Base-by-base conservation (phyloP, 2,113 vertebrate species). In the Cyanoderma ruficeps region DNA sequence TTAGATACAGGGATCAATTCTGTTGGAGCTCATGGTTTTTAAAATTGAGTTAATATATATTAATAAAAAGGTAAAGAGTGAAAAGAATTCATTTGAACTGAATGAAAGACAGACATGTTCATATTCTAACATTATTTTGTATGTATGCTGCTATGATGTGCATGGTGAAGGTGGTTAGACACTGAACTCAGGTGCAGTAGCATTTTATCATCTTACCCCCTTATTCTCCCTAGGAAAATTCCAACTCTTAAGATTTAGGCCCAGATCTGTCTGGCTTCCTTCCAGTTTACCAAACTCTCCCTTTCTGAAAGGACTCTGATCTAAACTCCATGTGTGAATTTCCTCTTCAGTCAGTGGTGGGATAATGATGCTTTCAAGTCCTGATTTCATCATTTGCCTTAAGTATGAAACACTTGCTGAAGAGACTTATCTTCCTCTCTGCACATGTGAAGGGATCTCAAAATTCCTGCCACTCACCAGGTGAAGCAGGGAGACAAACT, bases 391-490 rank as follows among this genome's bases (percentile, higher is more conserved):
- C 0, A 49, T 55, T 77, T 89, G 11, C 63, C n/a, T 44, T 37
- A 49, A 84, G 42, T 22, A 27, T 61, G 41, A 35, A 68, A 41
- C 13, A 11, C 49, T 83, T 74, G 15, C 12, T 12, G 4, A 65
- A 33, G 27, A 42, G 14, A 30, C 20, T 55, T 64, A 13, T 79
- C 49, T 64, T 94, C 19, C 15, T 6, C 30, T 68, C 21, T 79
- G 39, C 31, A 11, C 21, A 19, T 0, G 0, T 46, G 14, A n/a
- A 22, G 53, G 33, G 16, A 6, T 68, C 41, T 74, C 15, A 10
- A 39, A 63, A 60, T 2, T 6, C 44, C 49, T 83, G 63, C 11
- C 30, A 3, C 23, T 47, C 22, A 12, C 30, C 16, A n/a, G 52
- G 16, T 65, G 52, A 78, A 71, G 17, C 52, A 74, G 47, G 60